These are phyloP conservation scores for Lasius platythorax DNA, from an alignment of 2,888 invertebrate genomes.

Conservation along the genomic window DNA sequence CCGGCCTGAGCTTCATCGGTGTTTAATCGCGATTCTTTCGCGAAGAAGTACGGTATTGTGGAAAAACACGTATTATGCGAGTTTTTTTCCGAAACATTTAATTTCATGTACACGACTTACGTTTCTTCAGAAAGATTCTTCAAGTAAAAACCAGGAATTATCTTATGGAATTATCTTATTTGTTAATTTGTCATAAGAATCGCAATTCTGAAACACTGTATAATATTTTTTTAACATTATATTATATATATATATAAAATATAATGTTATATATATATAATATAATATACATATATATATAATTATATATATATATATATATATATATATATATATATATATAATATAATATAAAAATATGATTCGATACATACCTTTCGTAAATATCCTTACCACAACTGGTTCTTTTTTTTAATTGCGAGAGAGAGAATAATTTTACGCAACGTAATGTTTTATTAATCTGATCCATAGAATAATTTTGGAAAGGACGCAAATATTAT, in stretches of 20 bases:
- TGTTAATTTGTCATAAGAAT: background rate
- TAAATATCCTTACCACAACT: background rate
- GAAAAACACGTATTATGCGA: background rate
- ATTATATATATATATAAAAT: too few species aligned
- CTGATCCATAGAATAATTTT: background rate
- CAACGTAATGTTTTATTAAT: conserved; percentile 26
- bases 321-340: too few species aligned
- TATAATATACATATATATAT: too few species aligned
- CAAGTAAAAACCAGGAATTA: background rate
- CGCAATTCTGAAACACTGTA: background rate
- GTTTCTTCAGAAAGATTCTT: background rate
- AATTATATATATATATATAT: too few species aligned
- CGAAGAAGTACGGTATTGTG: conserved; percentile 2
- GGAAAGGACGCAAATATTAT: background rate
- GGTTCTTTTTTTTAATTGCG: background rate
- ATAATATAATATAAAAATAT: background rate
- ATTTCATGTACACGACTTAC: background rate
- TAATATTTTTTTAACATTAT: background rate
- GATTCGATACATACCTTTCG: background rate
- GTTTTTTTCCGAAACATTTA: background rate
- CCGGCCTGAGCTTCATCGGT: background rate
- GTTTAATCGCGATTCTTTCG: background rate
- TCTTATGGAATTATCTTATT: background rate
- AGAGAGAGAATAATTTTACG: background rate
- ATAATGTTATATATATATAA: too few species aligned